phyloP scores from a whole-genome alignment of 2,888 invertebrate species.

The Dichetophora obliterata region DNA sequence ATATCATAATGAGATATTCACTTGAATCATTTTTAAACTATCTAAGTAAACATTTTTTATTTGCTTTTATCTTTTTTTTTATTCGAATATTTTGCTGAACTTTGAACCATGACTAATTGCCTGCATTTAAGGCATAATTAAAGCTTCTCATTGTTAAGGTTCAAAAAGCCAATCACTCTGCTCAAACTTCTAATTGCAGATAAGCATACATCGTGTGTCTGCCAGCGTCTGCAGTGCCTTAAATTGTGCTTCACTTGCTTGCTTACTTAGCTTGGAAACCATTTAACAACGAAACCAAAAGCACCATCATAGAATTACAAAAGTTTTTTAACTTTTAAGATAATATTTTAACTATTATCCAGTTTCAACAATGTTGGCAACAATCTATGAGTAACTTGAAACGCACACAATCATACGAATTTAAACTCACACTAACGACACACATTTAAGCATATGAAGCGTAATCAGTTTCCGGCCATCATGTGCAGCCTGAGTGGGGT shows the following conservation, averaged over 20 bases:
- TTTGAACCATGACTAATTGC: too few relatives aligned
- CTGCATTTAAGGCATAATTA: too few relatives aligned
- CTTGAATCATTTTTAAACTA: too few relatives aligned
- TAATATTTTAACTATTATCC: slow-evolving; percentile 6
- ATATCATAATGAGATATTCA: too few relatives aligned
- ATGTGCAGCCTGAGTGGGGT: too few relatives aligned
- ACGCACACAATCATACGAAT: background rate
- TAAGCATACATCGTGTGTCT: background rate
- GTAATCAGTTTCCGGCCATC: too few relatives aligned
- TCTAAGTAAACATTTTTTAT: too few relatives aligned
- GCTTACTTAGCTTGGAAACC: background rate
- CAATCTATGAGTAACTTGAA: background rate
- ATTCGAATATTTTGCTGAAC: too few relatives aligned
- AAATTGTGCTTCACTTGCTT: slow-evolving; percentile 1
- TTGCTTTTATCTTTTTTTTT: too few relatives aligned
- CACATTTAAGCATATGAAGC: background rate
- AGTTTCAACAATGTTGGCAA: background rate
- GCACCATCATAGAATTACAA: slow-evolving; percentile 5
- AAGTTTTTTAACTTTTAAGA: slow-evolving; percentile 3
- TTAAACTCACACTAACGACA: background rate
- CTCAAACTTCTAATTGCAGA: slow-evolving; percentile 6
- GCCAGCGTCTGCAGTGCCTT: background rate
- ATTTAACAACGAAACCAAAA: slow-evolving; percentile 5
- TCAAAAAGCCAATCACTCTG: slow-evolving; percentile 7
- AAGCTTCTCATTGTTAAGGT: background rate